Evolutionary conservation across 2,888 invertebrate genomes (phyloP).

Genomic region (Phengaris arion): DNA sequence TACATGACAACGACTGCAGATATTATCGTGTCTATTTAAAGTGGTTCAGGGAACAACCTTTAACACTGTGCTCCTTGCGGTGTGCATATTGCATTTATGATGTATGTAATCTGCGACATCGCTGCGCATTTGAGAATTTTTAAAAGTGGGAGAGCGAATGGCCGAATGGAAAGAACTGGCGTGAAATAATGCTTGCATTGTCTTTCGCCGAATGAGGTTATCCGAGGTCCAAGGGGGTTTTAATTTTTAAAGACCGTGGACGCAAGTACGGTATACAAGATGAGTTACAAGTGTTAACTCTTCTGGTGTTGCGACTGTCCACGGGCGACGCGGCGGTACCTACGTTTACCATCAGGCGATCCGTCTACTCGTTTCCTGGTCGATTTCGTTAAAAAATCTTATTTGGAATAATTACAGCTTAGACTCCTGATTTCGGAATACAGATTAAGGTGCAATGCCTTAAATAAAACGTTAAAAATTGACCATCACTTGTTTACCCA

Average conservation of each 20-base stretch:
- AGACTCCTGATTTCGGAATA: neutral
- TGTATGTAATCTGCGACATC: neutral
- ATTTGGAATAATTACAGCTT: neutral
- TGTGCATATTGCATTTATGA: constrained; percentile 2
- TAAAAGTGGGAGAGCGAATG: neutral
- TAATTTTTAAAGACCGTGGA: no score
- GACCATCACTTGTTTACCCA: neutral
- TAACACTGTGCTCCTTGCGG: constrained; percentile 13
- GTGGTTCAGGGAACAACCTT: constrained; percentile 12
- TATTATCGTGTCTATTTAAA: constrained; percentile 20
- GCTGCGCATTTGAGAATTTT: neutral
- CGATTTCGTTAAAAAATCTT: neutral
- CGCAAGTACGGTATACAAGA: no score
- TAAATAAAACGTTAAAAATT: neutral
- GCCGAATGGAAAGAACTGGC: no score
- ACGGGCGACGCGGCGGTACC: no score
- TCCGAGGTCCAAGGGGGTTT: no score
- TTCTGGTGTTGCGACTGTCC: no score
- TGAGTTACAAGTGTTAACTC: no score
- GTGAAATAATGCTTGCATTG: no score
- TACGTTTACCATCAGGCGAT: no score
- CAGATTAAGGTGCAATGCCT: neutral
- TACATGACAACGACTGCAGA: constrained; percentile 16
- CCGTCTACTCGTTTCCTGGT: no score
- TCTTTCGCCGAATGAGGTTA: no score